phyloP scores from a whole-genome alignment of 2,113 vertebrate species.

The Todiramphus saurophagus region DNA sequence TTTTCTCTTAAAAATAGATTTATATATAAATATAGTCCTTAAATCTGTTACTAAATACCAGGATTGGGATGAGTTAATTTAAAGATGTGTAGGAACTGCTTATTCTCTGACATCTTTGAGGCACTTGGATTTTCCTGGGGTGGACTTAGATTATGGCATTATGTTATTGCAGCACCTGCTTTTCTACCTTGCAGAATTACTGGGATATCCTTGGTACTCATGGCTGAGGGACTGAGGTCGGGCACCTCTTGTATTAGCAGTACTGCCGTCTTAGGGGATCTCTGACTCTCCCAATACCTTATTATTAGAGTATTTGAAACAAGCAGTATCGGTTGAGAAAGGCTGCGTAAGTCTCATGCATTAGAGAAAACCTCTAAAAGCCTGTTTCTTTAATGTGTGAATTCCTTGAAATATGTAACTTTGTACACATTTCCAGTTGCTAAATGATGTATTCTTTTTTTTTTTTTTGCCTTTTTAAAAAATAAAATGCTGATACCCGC shows the following conservation, averaged over 20 bases:
- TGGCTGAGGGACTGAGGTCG: background rate
- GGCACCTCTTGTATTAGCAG: background rate
- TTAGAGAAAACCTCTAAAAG: background rate
- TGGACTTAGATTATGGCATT: background rate
- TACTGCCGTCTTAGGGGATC: constrained; percentile 18
- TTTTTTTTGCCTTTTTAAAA: background rate
- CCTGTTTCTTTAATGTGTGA: background rate
- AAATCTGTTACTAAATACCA: constrained; percentile 9
- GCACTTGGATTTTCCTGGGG: background rate
- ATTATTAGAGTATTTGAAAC: background rate
- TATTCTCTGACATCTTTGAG: background rate
- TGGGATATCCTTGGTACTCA: background rate
- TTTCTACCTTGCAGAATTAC: background rate
- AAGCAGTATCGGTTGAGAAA: background rate
- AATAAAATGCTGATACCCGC: constrained; percentile 2
- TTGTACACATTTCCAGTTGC: constrained; percentile 10
- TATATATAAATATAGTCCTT: constrained; percentile 10
- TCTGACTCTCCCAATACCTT: background rate
- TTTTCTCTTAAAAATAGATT: background rate
- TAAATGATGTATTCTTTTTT: constrained; percentile 8
- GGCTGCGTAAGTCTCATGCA: background rate
- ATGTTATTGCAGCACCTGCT: background rate
- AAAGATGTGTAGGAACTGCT: constrained; percentile 11
- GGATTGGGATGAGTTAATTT: constrained; percentile 24
- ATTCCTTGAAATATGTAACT: background rate